Evolutionary conservation across 2,797 vertebrate species (phyloP).

Genomic region (Scyliorhinus canicula): DNA sequence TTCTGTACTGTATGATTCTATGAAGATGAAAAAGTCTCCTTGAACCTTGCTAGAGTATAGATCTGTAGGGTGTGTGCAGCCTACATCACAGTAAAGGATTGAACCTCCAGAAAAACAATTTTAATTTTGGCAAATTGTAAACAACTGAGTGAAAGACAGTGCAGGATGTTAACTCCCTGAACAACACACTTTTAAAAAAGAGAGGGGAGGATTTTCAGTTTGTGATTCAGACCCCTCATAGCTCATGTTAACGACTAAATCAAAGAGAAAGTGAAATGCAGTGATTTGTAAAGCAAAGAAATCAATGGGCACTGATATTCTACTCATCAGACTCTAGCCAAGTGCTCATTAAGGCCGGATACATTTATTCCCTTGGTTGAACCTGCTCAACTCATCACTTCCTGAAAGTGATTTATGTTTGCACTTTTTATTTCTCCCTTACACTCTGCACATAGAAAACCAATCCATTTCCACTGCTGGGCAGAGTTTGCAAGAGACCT

Average conservation of each 20-base stretch:
- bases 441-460: not conserved
- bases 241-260: not conserved
- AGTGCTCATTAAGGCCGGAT: not conserved
- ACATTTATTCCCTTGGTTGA: not conserved
- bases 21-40: not conserved
- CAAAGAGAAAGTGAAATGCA: not conserved
- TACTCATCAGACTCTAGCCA: not conserved
- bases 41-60: not conserved
- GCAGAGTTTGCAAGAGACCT: not conserved
- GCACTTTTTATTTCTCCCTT: not conserved
- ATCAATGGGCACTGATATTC: not conserved
- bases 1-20: no score
- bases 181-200: not conserved
- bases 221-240: not conserved
- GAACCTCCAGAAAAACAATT: not conserved
- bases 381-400: not conserved
- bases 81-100: not conserved
- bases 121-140: not conserved
- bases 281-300: not conserved
- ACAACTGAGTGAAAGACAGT: not conserved
- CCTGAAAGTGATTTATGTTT: not conserved
- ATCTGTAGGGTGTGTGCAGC: not conserved
- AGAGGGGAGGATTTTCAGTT: conserved; percentile 1
- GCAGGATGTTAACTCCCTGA: not conserved
- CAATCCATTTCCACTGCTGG: not conserved